phyloP scores from a whole-genome alignment of 1,140 invertebrate species.

The Papilio xuthus region DNA sequence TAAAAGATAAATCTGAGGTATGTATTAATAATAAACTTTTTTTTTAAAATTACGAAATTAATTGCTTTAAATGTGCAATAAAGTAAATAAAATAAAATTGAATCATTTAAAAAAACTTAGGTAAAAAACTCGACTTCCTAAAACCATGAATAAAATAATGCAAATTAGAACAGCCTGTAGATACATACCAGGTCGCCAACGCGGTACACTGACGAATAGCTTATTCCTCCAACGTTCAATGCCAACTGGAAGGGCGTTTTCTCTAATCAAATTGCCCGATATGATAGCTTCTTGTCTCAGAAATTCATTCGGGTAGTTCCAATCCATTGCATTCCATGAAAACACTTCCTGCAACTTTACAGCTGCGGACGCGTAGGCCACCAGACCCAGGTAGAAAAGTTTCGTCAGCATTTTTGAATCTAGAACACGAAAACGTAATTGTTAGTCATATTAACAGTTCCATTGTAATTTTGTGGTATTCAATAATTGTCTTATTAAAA shows the following conservation, averaged over 20 bases:
- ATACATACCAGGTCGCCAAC: slow-evolving; percentile 83
- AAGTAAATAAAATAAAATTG: not conserved
- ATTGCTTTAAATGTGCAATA: not conserved
- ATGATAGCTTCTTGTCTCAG: slow-evolving; percentile 84
- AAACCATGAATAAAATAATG: not conserved
- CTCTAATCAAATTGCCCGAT: slow-evolving; percentile 85
- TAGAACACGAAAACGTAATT: slow-evolving; percentile 34
- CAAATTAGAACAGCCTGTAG: not conserved
- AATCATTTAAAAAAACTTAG: not conserved
- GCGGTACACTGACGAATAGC: slow-evolving; percentile 89
- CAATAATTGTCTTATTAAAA: not conserved
- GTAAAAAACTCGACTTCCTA: not conserved
- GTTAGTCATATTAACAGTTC: slow-evolving; percentile 40
- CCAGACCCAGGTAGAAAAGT: slow-evolving; percentile 55
- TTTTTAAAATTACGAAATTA: not conserved
- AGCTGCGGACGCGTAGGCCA: slow-evolving; percentile 67
- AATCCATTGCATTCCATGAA: slow-evolving; percentile 89
- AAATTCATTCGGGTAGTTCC: slow-evolving; percentile 84
- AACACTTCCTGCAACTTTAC: slow-evolving; percentile 86
- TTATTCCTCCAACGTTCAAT: slow-evolving; percentile 90
- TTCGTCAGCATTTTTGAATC: slow-evolving; percentile 55
- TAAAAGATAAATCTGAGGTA: not conserved
- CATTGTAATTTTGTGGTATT: not conserved
- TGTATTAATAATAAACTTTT: not conserved
- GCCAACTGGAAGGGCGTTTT: slow-evolving; percentile 89